Percentiles rank a stretch among this genome's conserved stretches.
These are phyloP conservation scores for Aegotheles bennettii DNA, from an alignment of 2,113 vertebrate species.

Conservation along the genomic window DNA sequence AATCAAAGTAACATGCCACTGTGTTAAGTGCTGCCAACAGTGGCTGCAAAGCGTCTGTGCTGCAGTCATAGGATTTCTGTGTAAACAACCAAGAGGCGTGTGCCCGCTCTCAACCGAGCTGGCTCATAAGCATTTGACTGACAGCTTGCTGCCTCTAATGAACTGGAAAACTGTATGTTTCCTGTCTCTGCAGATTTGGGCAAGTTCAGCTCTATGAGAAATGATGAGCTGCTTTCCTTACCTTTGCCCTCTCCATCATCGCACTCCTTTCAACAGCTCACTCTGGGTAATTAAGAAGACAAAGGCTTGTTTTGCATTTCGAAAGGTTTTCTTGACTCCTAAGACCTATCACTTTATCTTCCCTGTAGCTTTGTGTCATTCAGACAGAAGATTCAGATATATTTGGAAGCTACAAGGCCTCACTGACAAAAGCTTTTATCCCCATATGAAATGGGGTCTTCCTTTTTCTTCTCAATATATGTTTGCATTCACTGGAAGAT, in stretches of 20 bases:
- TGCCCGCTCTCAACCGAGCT: slow-evolving; percentile 8
- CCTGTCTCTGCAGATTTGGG: neutral
- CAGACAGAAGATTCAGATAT: neutral
- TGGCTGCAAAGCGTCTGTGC: neutral
- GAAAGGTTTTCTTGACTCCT: neutral
- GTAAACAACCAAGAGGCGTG: slow-evolving; percentile 49
- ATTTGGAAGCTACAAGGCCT: neutral
- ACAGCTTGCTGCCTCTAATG: slow-evolving; percentile 63
- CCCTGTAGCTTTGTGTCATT: neutral
- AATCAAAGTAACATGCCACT: slow-evolving; percentile 53
- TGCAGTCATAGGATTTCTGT: slow-evolving; percentile 41
- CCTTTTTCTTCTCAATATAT: neutral
- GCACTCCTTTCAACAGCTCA: neutral
- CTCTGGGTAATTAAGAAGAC: neutral
- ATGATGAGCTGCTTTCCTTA: neutral
- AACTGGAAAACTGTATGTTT: neutral
- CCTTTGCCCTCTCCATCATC: neutral
- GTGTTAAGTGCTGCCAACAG: slow-evolving; percentile 48
- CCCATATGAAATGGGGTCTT: neutral
- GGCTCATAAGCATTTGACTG: slow-evolving; percentile 31
- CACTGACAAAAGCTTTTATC: neutral
- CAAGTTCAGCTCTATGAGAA: neutral
- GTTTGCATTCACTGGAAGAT: neutral
- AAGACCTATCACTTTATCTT: neutral
- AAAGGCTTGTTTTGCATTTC: neutral